Percentiles rank a stretch among this genome's conserved stretches.
These are phyloP conservation scores for Pachymerium ferrugineum DNA, from an alignment of 2,888 invertebrate genomes.

Conservation along the genomic window DNA sequence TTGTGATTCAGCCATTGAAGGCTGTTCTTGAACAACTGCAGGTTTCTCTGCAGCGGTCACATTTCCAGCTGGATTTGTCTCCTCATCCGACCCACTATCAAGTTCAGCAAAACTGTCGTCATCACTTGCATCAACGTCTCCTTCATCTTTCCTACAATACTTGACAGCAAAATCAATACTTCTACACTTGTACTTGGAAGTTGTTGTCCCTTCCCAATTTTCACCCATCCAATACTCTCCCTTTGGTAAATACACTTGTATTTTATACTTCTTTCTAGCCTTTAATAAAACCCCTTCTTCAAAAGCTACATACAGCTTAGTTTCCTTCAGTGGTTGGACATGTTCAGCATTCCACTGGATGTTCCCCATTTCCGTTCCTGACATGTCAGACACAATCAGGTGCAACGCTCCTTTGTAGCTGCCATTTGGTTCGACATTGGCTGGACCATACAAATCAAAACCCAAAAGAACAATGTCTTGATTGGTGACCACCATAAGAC, in stretches of 20 bases:
- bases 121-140: slow-evolving; percentile 25
- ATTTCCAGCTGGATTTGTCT: not conserved
- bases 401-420: slow-evolving; percentile 16
- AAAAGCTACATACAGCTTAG: slow-evolving; percentile 28
- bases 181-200: slow-evolving; percentile 32
- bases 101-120: slow-evolving; percentile 32
- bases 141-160: slow-evolving; percentile 22
- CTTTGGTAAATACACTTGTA: slow-evolving; percentile 28
- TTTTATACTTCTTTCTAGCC: slow-evolving; percentile 29
- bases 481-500: slow-evolving; percentile 23
- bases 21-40: not conserved
- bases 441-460: slow-evolving; percentile 25
- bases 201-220: slow-evolving; percentile 33
- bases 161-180: slow-evolving; percentile 33
- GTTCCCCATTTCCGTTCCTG: not conserved
- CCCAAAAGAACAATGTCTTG: slow-evolving; percentile 30
- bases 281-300: slow-evolving; percentile 18
- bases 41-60: not conserved
- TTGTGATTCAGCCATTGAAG: not conserved
- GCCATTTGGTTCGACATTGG: not conserved
- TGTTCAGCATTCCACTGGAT: slow-evolving; percentile 31
- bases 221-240: slow-evolving; percentile 31
- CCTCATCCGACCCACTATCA: slow-evolving; percentile 28
- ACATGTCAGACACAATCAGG: not conserved
- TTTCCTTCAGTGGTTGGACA: slow-evolving; percentile 17